Evolutionary conservation across 1,140 invertebrate species (phyloP), one percentile per base, ranked within the genome.

Genomic region (Gryon sp.): DNA sequence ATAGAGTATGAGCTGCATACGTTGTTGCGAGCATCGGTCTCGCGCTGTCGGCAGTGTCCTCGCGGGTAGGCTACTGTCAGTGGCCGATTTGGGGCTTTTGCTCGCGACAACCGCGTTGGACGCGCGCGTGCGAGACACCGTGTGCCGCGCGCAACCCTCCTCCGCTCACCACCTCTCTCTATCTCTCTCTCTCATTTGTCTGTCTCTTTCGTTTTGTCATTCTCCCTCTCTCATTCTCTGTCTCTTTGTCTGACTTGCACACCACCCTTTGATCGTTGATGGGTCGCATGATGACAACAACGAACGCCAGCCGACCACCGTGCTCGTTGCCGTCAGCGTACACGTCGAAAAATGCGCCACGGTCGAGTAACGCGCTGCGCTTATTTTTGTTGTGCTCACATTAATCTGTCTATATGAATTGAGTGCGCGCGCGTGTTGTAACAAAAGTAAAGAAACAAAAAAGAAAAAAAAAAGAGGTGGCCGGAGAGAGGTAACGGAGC

Each of bases 31-130:
- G 12, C 28, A 38, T 55, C 43, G 48, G 68, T 63, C 18, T 14
- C 38, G 48, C 22, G 18, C 12, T 12, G 34, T 59, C 52, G 59
- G 48, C 52, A 55, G 69, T 55, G 69, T 50, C 20, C 57, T 53
- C 66, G 66, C 53, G 36, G 40, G 68, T 68, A 14, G 48, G 53
- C 53, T 50, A 40, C 69, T 65, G 59, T 73, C 59, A 57, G 59
- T 50, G 59, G 40, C 43, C 59, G 59, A 73, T 38, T 48, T 55
- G 2, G 48, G 24, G 57, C 26, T 63, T 57, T 57, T 6, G 45
- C 43, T 50, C 50, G 38, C 43, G 41, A 36, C 38, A 50, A 38
- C 30, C 32, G 57, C 36, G 24, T 45, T 19, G 57, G 41, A 48
- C 41, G 62, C 60, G 52, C 62, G 62, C 59, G 59, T 73, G 63